Evolutionary conservation across 2,113 vertebrate species (phyloP).

Genomic region (Charina bottae): DNA sequence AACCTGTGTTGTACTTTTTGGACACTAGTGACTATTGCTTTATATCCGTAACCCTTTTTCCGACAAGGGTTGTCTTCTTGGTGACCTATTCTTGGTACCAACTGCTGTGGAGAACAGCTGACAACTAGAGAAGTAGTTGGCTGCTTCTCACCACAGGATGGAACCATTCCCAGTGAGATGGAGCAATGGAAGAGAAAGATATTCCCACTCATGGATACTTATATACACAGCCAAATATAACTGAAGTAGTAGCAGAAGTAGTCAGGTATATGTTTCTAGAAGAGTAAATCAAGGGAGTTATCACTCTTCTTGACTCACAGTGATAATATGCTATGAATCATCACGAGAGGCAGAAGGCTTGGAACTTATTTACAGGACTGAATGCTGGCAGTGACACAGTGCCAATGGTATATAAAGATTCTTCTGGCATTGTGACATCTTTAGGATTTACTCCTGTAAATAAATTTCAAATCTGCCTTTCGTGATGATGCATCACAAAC

Average conservation of each 20-base stretch:
- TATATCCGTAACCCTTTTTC: neutral
- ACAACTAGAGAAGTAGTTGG: neutral
- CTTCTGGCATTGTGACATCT: neutral
- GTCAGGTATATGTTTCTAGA: neutral
- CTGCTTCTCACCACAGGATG: neutral
- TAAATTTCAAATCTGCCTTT: neutral
- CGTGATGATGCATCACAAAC: neutral
- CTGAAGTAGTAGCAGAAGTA: neutral
- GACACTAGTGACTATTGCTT: neutral
- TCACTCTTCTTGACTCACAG: neutral
- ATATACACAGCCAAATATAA: neutral
- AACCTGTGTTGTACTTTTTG: neutral
- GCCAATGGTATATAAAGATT: neutral
- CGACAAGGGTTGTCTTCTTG: neutral
- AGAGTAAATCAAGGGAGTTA: neutral
- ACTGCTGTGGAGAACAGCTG: neutral
- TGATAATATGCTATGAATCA: neutral
- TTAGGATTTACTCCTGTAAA: neutral
- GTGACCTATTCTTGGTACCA: neutral
- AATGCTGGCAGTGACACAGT: neutral
- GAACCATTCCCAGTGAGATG: neutral
- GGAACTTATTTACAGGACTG: neutral
- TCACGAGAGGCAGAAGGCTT: no score
- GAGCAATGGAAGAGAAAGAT: neutral
- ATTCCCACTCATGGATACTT: neutral